phyloP scores from a whole-genome alignment of 2,113 vertebrate species.

The Cephalopholis sonnerati region DNA sequence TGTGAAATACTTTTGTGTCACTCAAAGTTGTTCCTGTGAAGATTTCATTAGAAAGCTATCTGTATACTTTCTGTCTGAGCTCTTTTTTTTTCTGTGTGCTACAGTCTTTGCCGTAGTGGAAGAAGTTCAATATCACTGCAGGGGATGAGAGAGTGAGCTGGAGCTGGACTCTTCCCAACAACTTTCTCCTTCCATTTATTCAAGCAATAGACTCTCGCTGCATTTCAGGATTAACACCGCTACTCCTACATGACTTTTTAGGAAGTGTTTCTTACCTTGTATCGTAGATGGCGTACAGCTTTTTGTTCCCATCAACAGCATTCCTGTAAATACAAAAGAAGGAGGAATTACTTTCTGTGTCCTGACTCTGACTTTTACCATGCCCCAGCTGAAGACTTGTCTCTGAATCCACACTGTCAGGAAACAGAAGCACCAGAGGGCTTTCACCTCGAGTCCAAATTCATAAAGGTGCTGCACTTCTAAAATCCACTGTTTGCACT shows the following conservation, averaged over 20 bases:
- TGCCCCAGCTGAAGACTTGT: not conserved
- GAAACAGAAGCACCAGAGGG: not conserved
- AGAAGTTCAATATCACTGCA: slow-evolving; percentile 48
- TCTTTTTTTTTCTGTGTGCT: not conserved
- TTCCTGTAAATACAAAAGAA: slow-evolving; percentile 88
- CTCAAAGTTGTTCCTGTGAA: slow-evolving; percentile 1
- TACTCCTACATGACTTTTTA: not conserved
- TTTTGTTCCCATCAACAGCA: slow-evolving; percentile 93
- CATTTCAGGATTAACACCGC: slow-evolving; percentile 4
- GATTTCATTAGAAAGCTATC: not conserved
- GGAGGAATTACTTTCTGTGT: slow-evolving; percentile 18
- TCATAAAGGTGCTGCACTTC: not conserved
- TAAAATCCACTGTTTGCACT: slow-evolving; percentile 10
- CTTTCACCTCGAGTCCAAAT: not conserved
- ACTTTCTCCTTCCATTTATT: slow-evolving; percentile 38
- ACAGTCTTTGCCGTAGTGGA: not conserved
- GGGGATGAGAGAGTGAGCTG: slow-evolving; percentile 14
- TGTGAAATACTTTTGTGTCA: slow-evolving; percentile 5
- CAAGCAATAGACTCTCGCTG: slow-evolving; percentile 8
- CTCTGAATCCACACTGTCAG: not conserved
- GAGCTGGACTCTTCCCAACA: slow-evolving; percentile 32
- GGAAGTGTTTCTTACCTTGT: slow-evolving; percentile 87
- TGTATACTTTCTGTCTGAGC: not conserved
- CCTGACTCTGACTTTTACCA: not conserved
- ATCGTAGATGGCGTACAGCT: slow-evolving; percentile 94